Evolutionary conservation across 2,888 invertebrate genomes (phyloP).

Genomic region (Drosophila neutralis): DNA sequence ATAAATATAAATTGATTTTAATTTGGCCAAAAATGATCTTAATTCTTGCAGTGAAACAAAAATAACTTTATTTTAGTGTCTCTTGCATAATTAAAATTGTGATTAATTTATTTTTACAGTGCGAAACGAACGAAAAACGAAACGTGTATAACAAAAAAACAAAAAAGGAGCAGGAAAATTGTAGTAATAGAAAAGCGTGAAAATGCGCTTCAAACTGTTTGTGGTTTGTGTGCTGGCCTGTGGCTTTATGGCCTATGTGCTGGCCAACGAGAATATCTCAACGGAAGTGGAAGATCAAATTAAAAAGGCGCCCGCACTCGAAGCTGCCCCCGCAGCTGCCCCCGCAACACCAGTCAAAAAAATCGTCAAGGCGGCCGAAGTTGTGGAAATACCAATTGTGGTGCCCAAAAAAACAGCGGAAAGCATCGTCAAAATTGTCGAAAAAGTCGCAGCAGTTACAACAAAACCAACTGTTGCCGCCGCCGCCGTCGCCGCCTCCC

Average conservation of each 20-base stretch:
- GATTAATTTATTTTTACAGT: constrained; percentile 55
- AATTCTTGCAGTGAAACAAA: neutral
- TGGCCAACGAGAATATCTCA: constrained; percentile 78
- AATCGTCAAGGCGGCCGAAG: constrained; percentile 52
- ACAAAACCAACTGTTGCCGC: constrained; percentile 21
- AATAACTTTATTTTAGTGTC: constrained; percentile 14
- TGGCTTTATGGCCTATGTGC: constrained; percentile 68
- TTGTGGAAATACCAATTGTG: constrained; percentile 62
- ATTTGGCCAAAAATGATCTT: neutral
- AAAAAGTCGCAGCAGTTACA: constrained; percentile 15
- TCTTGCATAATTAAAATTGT: constrained; percentile 32
- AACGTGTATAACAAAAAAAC: constrained; percentile 26
- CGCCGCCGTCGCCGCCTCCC: constrained; percentile 14
- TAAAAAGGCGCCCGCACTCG: constrained; percentile 10
- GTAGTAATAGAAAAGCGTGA: constrained; percentile 31
- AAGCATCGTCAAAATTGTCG: constrained; percentile 26
- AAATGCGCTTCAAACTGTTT: constrained; percentile 81
- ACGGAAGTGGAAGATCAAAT: constrained; percentile 70
- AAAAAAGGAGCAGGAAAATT: constrained; percentile 16
- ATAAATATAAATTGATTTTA: neutral
- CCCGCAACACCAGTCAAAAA: constrained; percentile 31
- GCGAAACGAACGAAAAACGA: constrained; percentile 51
- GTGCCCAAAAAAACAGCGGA: constrained; percentile 34
- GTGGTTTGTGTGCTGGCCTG: constrained; percentile 76
- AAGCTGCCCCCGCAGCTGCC: neutral